phyloP scores from a whole-genome alignment of 64 coral and sea anemone species.

The Pachyseris speciosa region DNA sequence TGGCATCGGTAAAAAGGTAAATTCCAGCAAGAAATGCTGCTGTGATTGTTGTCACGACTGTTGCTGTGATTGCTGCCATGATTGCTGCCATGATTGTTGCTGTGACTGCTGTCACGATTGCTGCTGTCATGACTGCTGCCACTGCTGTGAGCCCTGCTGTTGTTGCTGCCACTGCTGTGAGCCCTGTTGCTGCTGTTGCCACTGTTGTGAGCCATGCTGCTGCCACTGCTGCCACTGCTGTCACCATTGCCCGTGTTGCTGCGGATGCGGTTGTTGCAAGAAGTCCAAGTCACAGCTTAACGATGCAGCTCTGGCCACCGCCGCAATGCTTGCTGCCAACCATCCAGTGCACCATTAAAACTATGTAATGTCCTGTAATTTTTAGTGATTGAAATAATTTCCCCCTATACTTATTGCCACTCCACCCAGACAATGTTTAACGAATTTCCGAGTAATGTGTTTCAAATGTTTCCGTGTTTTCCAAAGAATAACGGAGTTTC shows the following conservation, averaged over 20 bases:
- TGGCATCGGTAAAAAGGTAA: slow-evolving; percentile 17
- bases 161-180: slow-evolving; percentile 67
- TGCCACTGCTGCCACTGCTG: slow-evolving; percentile 69
- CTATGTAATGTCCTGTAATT: background rate
- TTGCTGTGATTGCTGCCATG: slow-evolving; percentile 46
- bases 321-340: slow-evolving; percentile 7
- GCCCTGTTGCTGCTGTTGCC: slow-evolving; percentile 60
- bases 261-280: slow-evolving; percentile 65
- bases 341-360: slow-evolving; percentile 7
- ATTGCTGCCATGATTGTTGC: slow-evolving; percentile 48
- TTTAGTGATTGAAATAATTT: background rate
- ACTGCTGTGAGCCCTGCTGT: slow-evolving; percentile 72
- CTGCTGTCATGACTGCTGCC: slow-evolving; percentile 45
- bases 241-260: slow-evolving; percentile 51
- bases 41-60: slow-evolving; percentile 28
- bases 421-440: background rate
- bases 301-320: background rate
- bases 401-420: background rate
- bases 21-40: slow-evolving; percentile 37
- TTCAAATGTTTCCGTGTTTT: too few species aligned
- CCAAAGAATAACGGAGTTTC: too few species aligned
- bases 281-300: slow-evolving; percentile 63
- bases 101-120: slow-evolving; percentile 55
- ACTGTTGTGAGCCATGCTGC: slow-evolving; percentile 52
- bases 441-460: too few species aligned